These are phyloP conservation scores for Trichogramma evanescens DNA, from an alignment of 2,888 invertebrate genomes.

Conservation along the genomic window DNA sequence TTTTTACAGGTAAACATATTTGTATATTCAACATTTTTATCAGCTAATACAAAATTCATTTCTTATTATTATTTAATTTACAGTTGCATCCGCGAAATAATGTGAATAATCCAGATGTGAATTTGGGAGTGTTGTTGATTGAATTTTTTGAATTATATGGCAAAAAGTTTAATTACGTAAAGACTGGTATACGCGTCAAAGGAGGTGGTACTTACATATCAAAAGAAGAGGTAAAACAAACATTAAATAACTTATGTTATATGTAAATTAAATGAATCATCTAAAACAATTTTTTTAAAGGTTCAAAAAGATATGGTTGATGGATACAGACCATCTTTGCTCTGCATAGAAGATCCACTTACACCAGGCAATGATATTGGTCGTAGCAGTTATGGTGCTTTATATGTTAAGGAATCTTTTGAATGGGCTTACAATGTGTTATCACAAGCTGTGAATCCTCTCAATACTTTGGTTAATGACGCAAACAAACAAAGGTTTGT, in stretches of 20 bases:
- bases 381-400: conserved; percentile 89
- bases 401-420: conserved; percentile 87
- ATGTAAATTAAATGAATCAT: background rate
- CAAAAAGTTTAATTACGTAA: conserved; percentile 90
- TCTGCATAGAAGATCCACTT: conserved; percentile 97
- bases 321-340: conserved; percentile 84
- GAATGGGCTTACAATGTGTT: conserved; percentile 89
- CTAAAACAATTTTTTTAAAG: conserved; percentile 30
- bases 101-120: conserved; percentile 56
- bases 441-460: conserved; percentile 64
- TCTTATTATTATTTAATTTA: conserved; percentile 11
- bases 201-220: conserved; percentile 89
- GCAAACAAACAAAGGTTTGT: conserved; percentile 47
- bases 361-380: conserved; percentile 96
- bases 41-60: background rate
- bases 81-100: conserved; percentile 84
- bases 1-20: conserved; percentile 66
- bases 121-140: conserved; percentile 88
- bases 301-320: conserved; percentile 89
- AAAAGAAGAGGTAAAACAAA: conserved; percentile 67
- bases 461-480: conserved; percentile 51
- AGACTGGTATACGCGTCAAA: conserved; percentile 88
- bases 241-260: background rate
- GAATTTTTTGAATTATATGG: conserved; percentile 98
- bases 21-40: background rate